Evolutionary conservation across 2,113 vertebrate species (phyloP).

Genomic region (Scopus umbretta): DNA sequence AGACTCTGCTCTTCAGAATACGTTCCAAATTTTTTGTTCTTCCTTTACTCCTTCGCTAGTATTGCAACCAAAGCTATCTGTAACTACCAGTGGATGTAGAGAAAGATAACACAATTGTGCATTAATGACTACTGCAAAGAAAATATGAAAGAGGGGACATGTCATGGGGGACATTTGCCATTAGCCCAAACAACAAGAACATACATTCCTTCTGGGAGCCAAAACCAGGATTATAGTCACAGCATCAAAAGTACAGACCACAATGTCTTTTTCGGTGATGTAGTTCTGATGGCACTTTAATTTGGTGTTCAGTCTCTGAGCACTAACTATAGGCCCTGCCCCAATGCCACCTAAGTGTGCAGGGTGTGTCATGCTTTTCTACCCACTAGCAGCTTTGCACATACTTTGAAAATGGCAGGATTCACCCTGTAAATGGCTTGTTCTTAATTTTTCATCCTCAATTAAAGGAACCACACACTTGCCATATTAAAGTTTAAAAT

Average conservation of each 20-base stretch:
- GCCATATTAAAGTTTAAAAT: constrained; percentile 53
- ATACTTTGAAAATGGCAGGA: neutral
- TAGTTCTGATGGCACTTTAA: neutral
- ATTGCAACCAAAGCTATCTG: neutral
- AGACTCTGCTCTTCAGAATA: neutral
- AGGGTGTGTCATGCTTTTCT: neutral
- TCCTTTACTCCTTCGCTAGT: neutral
- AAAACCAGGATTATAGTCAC: neutral
- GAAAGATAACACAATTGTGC: neutral
- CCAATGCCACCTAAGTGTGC: neutral
- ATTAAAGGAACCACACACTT: constrained; percentile 13
- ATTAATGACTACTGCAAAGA: neutral
- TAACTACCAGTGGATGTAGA: neutral
- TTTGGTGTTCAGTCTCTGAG: neutral
- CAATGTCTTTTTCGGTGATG: neutral
- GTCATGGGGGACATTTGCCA: neutral
- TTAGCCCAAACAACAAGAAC: neutral
- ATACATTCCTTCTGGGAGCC: neutral
- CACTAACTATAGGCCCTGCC: neutral
- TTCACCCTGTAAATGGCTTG: neutral
- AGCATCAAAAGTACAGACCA: fast-evolving
- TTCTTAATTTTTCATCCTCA: constrained; percentile 40
- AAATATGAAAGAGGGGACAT: neutral
- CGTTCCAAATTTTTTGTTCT: neutral
- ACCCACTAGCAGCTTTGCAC: neutral